These are phyloP conservation scores for Adelosebastes latens DNA, from an alignment of 2,797 vertebrate genomes.

Conservation along the genomic window DNA sequence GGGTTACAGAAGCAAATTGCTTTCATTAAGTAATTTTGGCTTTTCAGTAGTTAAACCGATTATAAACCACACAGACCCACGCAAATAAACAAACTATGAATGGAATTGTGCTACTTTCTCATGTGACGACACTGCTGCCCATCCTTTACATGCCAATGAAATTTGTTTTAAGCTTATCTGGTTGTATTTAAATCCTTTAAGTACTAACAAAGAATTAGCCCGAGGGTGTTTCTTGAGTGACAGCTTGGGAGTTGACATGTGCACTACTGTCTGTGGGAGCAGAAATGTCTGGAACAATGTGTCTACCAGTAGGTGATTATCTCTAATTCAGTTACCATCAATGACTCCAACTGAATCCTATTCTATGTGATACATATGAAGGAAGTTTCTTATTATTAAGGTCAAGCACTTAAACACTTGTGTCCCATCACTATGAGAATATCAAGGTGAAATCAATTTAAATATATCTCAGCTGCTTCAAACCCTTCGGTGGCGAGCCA, in stretches of 20 bases:
- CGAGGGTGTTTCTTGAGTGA: constrained; percentile 52
- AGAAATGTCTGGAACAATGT: constrained; percentile 37
- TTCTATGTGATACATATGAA: constrained; percentile 12
- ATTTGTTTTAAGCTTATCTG: constrained; percentile 32
- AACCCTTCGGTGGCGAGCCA: constrained; percentile 25
- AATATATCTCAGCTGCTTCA: constrained; percentile 45
- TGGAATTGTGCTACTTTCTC: background rate
- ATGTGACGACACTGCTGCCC: background rate
- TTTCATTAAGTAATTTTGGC: background rate
- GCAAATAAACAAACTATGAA: background rate
- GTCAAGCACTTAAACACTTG: constrained; percentile 50
- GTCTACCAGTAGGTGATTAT: constrained; percentile 11
- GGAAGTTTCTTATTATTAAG: constrained; percentile 21
- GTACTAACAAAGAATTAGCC: constrained; percentile 56
- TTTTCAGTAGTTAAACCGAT: constrained; percentile 1
- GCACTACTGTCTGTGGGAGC: constrained; percentile 36
- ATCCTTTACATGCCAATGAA: constrained; percentile 35
- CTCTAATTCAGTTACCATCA: constrained; percentile 29
- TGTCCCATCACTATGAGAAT: constrained; percentile 9
- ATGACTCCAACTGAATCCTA: background rate
- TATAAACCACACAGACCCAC: background rate
- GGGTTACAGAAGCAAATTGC: constrained; percentile 28
- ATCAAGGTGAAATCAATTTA: constrained; percentile 58
- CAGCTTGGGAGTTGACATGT: constrained; percentile 34
- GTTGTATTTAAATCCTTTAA: constrained; percentile 39